Evolutionary conservation across 2,797 vertebrate genomes (phyloP).

Genomic region (Myotis daubentonii): DNA sequence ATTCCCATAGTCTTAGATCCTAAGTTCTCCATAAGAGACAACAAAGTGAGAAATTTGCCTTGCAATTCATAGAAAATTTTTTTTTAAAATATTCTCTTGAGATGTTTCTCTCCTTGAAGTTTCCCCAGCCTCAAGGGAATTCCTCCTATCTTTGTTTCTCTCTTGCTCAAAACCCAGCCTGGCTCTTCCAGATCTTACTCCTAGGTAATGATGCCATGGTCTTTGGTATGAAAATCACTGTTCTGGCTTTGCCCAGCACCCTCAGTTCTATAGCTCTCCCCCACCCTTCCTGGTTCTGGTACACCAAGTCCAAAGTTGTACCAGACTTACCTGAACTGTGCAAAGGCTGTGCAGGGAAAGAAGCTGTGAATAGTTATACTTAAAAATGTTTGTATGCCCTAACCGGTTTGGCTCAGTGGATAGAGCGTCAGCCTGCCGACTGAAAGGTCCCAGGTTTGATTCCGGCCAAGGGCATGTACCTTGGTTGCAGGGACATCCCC

Average conservation of each 20-base stretch:
- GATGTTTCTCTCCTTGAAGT: background rate
- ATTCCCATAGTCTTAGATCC: background rate
- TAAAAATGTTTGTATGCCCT: background rate
- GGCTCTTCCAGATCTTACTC: background rate
- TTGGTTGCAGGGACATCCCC: too few relatives aligned
- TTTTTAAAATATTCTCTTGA: background rate
- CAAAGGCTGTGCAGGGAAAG: background rate
- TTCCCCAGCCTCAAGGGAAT: background rate
- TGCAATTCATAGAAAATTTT: background rate
- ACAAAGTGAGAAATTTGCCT: background rate
- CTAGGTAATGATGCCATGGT: background rate
- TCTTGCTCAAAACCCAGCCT: background rate
- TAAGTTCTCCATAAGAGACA: background rate
- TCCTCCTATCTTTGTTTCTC: background rate
- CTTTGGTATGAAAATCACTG: background rate
- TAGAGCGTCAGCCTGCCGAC: too few relatives aligned
- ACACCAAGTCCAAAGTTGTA: background rate
- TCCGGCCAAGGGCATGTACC: too few relatives aligned
- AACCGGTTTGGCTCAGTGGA: too few relatives aligned
- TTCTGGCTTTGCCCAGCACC: background rate
- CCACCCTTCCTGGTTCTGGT: background rate
- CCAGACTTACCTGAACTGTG: too few relatives aligned
- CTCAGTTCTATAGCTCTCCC: background rate
- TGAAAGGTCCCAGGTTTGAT: too few relatives aligned
- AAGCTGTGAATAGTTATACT: background rate